Percentiles rank a stretch among this genome's conserved stretches.
Evolutionary conservation across 2,797 vertebrate species (phyloP).

Genomic region (Erethizon dorsatum): DNA sequence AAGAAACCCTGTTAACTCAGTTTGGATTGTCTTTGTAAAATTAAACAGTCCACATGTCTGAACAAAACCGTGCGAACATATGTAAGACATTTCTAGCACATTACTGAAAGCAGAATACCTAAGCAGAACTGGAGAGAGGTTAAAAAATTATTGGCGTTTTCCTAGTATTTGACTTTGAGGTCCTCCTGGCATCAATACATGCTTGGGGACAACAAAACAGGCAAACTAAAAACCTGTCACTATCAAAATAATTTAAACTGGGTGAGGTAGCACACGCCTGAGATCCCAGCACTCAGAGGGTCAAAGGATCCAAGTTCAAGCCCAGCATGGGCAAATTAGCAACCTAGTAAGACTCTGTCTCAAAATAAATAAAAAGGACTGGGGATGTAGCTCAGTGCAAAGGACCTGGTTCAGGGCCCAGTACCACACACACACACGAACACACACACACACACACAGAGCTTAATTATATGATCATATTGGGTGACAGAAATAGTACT

Average conservation of each 20-base stretch:
- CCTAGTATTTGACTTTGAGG: conserved; percentile 46
- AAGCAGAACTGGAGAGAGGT: background rate
- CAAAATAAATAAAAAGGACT: background rate
- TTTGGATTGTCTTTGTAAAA: conserved; percentile 18
- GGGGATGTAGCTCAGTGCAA: too few relatives aligned
- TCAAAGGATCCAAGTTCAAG: background rate
- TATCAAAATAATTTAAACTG: conserved; percentile 38
- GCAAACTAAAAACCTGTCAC: conserved; percentile 44
- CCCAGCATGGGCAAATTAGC: background rate
- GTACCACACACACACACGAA: background rate
- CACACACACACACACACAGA: background rate
- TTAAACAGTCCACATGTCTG: conserved; percentile 29
- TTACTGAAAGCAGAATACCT: conserved; percentile 32
- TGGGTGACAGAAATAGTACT: background rate
- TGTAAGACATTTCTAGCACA: background rate
- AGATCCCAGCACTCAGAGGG: background rate
- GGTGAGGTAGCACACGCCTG: background rate
- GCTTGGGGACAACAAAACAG: conserved; percentile 68
- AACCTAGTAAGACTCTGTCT: background rate
- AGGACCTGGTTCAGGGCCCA: background rate
- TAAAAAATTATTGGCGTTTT: conserved; percentile 51
- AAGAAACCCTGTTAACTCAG: background rate
- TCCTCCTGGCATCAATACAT: conserved; percentile 72
- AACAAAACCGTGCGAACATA: conserved; percentile 39
- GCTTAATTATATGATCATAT: conserved; percentile 56